Evolutionary conservation across 1,140 invertebrate species (phyloP), one percentile per base, ranked within the genome.

Genomic region (Halesus radiatus): DNA sequence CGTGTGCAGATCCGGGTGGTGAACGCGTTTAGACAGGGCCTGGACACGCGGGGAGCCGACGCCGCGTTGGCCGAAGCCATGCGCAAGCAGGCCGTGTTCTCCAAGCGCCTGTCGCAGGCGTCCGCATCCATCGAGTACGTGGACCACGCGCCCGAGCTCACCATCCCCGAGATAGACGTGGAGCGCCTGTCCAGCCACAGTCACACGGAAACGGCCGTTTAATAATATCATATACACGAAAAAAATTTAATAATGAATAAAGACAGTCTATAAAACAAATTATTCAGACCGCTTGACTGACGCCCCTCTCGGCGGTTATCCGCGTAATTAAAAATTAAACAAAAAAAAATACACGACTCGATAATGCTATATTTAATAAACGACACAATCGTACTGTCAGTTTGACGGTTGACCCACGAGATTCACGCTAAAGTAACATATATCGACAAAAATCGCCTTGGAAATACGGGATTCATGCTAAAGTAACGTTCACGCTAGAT

Each of bases 21-120:
- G 91, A 98, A 99, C 93, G 98, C 98, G 92, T 99, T 99, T 93
- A 97, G 98, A 90, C 97, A 98, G 93, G 97, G 97, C 89, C 93
- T 98, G 92, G 97, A 99, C 92, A 93, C 96, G 90, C 95, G 96
- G 87, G 94, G 95, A 88, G 97, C 98, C 90, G 96, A 94, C 91
- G 94, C 95, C 85, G 95, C 94, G 88, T 92, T 97, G 86, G 96
- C 95, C 79, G 96, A 96, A 89, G 95, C 96, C 86, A 92, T 97
- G 85, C 94, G 96, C 88, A 97, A 97, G 91, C 96, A 97, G 92
- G 94, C 95, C 86, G 96, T 95, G 86, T 91, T 97, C 82, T 95
- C 93, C 88, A 97, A 97, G 91, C 93, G 96, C 86, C 92, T 97
- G 86, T 97, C 96, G 85, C 95, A 97, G 90, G 93, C 94, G 88